Conservation (phyloP, 2,888 invertebrate genomes). For the Aricia artaxerxes region DNA sequence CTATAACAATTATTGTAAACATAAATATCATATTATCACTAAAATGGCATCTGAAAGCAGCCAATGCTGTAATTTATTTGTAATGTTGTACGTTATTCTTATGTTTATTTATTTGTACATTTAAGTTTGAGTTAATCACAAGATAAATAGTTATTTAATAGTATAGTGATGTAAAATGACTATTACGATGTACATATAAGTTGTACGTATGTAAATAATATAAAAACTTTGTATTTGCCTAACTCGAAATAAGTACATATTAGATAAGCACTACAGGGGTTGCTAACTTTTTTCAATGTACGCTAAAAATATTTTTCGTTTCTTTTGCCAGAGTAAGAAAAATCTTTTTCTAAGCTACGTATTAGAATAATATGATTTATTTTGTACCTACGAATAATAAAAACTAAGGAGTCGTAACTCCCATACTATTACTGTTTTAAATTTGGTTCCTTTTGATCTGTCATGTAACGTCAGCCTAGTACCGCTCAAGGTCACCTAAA, state of each 20-base stretch:
- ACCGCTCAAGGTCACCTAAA: no score
- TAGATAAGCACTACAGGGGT: not conserved
- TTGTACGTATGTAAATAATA: constrained; percentile 9
- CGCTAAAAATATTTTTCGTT: not conserved
- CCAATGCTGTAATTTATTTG: not conserved
- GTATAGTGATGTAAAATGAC: not conserved
- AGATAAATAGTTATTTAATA: not conserved
- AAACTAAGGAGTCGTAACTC: no score
- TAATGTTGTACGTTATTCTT: not conserved
- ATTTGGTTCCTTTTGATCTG: no score
- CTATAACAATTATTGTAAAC: not conserved
- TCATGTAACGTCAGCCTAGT: no score
- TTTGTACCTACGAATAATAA: not conserved
- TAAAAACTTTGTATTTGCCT: not conserved
- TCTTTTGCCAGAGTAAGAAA: no score
- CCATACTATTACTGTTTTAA: no score
- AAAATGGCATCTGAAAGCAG: not conserved
- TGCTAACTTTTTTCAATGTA: not conserved
- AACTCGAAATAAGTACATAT: constrained; percentile 1
- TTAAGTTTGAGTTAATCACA: not conserved
- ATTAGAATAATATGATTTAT: not conserved
- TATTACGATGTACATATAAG: not conserved
- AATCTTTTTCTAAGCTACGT: not conserved
- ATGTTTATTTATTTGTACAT: not conserved
- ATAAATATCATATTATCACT: not conserved